These are phyloP conservation scores for Centropristis striata DNA, from an alignment of 2,113 vertebrate genomes.

Conservation along the genomic window DNA sequence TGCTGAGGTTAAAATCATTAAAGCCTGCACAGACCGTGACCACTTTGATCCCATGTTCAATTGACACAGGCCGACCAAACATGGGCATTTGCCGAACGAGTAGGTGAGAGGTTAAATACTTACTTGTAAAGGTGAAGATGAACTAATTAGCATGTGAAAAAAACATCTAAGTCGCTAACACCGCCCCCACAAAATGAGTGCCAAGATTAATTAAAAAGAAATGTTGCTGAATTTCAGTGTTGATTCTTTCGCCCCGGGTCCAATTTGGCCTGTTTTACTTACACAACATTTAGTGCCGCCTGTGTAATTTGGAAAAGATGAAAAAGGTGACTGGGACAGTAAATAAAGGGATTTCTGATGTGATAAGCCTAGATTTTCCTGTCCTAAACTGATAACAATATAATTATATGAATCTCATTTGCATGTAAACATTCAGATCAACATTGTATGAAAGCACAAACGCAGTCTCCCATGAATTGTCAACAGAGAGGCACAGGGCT, in stretches of 20 bases:
- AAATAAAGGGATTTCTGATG: constrained; percentile 66
- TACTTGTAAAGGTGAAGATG: constrained; percentile 6
- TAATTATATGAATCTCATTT: constrained; percentile 73
- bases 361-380: constrained; percentile 64
- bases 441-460: constrained; percentile 64
- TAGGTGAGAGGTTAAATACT: constrained; percentile 30
- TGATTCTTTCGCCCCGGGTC: constrained; percentile 27
- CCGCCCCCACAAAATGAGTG: constrained; percentile 2
- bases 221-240: constrained; percentile 20
- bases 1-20: constrained; percentile 23
- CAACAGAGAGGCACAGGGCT: constrained; percentile 58
- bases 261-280: constrained; percentile 22
- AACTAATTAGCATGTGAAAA: constrained; percentile 25
- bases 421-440: constrained; percentile 71
- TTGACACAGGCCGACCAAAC: background rate
- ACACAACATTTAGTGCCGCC: constrained; percentile 43
- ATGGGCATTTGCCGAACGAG: background rate
- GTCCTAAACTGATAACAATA: constrained; percentile 68
- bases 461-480: constrained; percentile 62
- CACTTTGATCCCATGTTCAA: constrained; percentile 25
- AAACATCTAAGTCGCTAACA: constrained; percentile 21
- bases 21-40: background rate
- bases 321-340: constrained; percentile 64
- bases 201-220: constrained; percentile 40
- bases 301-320: constrained; percentile 55